phyloP scores from a whole-genome alignment of 2,113 vertebrate genomes.

The Formicarius rufipectus region DNA sequence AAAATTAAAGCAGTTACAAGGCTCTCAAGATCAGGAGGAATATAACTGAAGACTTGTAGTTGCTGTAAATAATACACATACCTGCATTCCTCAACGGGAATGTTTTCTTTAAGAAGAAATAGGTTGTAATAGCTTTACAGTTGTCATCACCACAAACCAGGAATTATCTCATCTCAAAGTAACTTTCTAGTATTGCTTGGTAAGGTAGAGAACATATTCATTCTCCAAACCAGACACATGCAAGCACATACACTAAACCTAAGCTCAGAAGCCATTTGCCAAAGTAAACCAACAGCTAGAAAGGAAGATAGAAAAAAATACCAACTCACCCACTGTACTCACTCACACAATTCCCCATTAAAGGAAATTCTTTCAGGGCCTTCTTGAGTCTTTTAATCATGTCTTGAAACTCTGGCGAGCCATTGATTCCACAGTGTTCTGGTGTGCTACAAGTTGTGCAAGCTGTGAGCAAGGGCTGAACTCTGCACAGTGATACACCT shows the following conservation, averaged over 20 bases:
- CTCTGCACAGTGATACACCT: slow-evolving; percentile 62
- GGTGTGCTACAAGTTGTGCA: slow-evolving; percentile 64
- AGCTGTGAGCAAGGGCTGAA: slow-evolving; percentile 62
- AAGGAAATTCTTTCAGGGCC: slow-evolving; percentile 71
- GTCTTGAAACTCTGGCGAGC: slow-evolving; percentile 72
- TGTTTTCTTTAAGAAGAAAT: not conserved
- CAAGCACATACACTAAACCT: slow-evolving; percentile 32
- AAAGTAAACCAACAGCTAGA: slow-evolving; percentile 51
- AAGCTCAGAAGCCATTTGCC: slow-evolving; percentile 29
- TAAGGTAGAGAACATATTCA: slow-evolving; percentile 17
- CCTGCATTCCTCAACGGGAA: not conserved
- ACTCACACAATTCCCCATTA: slow-evolving; percentile 94
- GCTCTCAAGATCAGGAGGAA: not conserved
- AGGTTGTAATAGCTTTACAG: not conserved
- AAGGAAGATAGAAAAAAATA: slow-evolving; percentile 52
- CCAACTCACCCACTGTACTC: slow-evolving; percentile 88
- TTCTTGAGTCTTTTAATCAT: slow-evolving; percentile 78
- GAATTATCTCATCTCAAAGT: not conserved
- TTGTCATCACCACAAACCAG: not conserved
- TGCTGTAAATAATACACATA: not conserved
- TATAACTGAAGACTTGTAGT: not conserved
- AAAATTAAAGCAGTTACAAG: slow-evolving; percentile 50
- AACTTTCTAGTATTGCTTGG: not conserved
- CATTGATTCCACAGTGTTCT: slow-evolving; percentile 65
- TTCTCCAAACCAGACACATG: slow-evolving; percentile 22